Evolutionary conservation across 2,888 invertebrate species (phyloP).

Genomic region (Vanessa cardui): DNA sequence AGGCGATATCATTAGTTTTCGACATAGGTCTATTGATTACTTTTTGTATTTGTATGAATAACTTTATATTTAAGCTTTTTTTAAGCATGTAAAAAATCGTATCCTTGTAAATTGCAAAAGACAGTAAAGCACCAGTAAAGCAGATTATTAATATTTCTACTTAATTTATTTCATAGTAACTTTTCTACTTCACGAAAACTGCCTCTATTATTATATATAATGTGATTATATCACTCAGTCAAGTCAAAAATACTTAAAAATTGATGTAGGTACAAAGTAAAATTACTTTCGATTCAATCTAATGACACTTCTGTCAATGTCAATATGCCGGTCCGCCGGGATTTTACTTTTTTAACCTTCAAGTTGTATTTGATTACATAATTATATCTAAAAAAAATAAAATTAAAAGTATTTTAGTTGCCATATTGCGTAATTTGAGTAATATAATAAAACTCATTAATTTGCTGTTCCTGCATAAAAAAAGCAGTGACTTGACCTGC

Average conservation of each 20-base stretch:
- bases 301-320: not conserved
- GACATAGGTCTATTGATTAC: constrained; percentile 42
- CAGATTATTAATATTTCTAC: not conserved
- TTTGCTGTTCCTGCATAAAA: no score
- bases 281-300: not conserved
- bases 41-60: constrained; percentile 3
- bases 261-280: not conserved
- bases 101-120: not conserved
- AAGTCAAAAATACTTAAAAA: constrained; percentile 1
- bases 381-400: no score
- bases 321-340: not conserved
- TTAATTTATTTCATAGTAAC: not conserved
- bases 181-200: not conserved
- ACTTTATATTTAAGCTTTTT: constrained; percentile 1
- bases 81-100: constrained; percentile 12
- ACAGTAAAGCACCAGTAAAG: not conserved
- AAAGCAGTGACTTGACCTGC: no score
- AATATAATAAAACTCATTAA: no score
- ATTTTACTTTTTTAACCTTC: no score
- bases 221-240: not conserved
- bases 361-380: no score
- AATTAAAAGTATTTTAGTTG: no score
- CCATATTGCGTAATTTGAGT: no score
- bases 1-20: constrained; percentile 46
- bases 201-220: not conserved